Base-by-base conservation (phyloP, 2,888 invertebrate species). In the Oscheius sp. region DNA sequence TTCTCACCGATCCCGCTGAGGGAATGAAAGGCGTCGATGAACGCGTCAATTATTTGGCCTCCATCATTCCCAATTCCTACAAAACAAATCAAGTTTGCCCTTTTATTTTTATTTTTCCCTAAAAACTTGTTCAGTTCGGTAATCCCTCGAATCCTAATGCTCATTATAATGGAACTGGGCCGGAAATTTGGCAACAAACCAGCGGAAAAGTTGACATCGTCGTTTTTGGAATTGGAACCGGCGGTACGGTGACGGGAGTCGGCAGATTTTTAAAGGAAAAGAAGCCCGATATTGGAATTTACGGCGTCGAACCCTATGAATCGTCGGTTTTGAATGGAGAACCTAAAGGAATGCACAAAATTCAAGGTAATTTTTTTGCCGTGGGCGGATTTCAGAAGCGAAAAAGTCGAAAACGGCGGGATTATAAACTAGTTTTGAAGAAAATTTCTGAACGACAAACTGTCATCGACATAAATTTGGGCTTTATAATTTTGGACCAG, bases 181-280 rank as follows among this genome's bases (percentile, higher is more conserved):
- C 86, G 5, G 88, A 88, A 76, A 87, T 88, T 52, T 88, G 85
- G 85, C 25, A 71, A n/a, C 87, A 88, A 72, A 87, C 88, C 7
- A 71, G 82, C n/a, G 85, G 83, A 63, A 78, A 84, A 73, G 80
- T 88, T 6, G 87, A 85, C 59, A 84, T 81, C 41, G 86, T 85
- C 25, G 75, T 82, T 66, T 86, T 86, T 53, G 86, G 85, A 23
- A 79, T 86, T 52, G 86, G 86, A 7, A 81, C 85, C 1, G 85
- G 84, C 13, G 86, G 86, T 43, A 86, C 86, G 7, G 71, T 85
- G 13, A 76, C 81, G 9, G 85, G 82, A 27, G 74, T 75, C 27
- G 79, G 81, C 13, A 23, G 73, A 61, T 82, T 71, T 41, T 58
- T 83, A 25, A 73, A 58, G 29, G 77, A 82, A 46, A 56, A 80